Evolutionary conservation across 2,113 vertebrate species (phyloP).

Genomic region (Balaenoptera acutorostrata): DNA sequence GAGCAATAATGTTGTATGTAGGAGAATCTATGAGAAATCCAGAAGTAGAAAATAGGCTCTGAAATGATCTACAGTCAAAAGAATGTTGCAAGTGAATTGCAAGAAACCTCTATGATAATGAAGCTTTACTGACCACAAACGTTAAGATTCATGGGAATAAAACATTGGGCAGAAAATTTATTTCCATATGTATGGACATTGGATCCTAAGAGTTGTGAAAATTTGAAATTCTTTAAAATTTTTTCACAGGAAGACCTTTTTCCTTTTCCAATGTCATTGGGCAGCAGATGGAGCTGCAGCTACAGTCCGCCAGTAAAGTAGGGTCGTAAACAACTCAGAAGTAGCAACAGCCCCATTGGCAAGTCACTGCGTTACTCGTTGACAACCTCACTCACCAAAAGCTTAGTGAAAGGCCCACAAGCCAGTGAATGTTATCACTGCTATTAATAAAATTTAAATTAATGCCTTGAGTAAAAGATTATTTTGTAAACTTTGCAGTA

Average conservation of each 20-base stretch:
- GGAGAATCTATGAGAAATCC: background rate
- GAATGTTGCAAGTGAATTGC: background rate
- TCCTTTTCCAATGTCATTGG: background rate
- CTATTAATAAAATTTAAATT: background rate
- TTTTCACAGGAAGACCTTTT: background rate
- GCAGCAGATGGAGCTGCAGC: background rate
- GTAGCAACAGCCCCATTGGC: background rate
- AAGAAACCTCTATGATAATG: background rate
- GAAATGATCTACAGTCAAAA: background rate
- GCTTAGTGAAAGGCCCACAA: background rate
- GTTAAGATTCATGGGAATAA: background rate
- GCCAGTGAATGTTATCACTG: background rate
- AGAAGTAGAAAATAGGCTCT: background rate
- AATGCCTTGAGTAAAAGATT: background rate
- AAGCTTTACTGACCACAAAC: background rate
- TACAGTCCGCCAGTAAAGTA: background rate
- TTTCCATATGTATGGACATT: background rate
- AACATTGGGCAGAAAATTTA: background rate
- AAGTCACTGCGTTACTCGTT: background rate
- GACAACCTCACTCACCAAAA: background rate
- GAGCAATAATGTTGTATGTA: background rate
- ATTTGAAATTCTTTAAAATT: background rate
- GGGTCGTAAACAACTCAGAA: background rate
- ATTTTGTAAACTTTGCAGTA: background rate
- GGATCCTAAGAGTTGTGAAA: background rate